phyloP scores from a whole-genome alignment of 2,797 vertebrate species.

The Halcyon chelicuti region DNA sequence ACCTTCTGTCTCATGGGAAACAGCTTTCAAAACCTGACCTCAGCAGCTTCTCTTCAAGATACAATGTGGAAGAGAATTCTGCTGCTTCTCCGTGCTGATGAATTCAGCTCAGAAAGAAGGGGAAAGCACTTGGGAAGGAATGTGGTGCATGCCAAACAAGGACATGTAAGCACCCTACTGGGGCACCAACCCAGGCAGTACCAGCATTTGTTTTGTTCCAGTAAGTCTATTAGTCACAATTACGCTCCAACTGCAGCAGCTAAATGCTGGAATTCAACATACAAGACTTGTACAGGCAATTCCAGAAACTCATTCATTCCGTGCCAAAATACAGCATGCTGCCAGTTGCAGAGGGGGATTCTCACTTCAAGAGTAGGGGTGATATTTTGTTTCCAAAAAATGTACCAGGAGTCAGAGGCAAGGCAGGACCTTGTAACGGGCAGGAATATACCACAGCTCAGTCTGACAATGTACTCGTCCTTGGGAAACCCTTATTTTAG shows the following conservation, averaged over 20 bases:
- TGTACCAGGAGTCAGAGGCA: background rate
- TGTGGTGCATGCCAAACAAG: background rate
- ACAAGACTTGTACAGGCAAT: background rate
- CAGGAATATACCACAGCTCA: background rate
- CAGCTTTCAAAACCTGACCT: background rate
- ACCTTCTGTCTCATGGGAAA: background rate
- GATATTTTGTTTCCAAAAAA: background rate
- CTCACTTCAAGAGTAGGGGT: background rate
- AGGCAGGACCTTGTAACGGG: background rate
- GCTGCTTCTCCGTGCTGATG: background rate
- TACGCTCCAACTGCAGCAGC: background rate
- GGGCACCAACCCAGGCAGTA: background rate
- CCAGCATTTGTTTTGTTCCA: background rate
- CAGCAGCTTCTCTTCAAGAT: background rate
- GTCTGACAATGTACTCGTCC: background rate
- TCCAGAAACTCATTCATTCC: constrained; percentile 8
- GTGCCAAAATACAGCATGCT: background rate
- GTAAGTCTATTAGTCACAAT: constrained; percentile 5
- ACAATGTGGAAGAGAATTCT: background rate
- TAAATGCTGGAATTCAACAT: background rate
- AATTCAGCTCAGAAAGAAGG: background rate
- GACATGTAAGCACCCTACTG: background rate
- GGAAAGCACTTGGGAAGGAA: background rate
- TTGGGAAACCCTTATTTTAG: background rate
- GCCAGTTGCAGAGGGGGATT: background rate